A percentile compares a stretch with the other conserved stretches of the same genome.
These are phyloP conservation scores for Pollimyrus isidori DNA, from an alignment of 2,113 vertebrate species.

Conservation along the genomic window DNA sequence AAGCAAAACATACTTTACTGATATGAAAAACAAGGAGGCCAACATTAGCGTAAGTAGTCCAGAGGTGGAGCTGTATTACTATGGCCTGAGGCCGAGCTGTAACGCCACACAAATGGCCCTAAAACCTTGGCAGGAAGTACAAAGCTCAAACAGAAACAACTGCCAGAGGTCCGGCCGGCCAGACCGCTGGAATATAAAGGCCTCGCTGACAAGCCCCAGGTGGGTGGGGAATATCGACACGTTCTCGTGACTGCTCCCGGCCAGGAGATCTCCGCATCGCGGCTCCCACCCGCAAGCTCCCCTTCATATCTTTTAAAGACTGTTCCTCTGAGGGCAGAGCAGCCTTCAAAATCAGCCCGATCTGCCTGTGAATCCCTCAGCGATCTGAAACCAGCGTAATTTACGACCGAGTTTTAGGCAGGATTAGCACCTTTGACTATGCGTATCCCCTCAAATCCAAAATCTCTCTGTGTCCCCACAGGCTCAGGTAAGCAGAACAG, in stretches of 20 bases:
- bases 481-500: not conserved
- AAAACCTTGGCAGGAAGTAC: not conserved
- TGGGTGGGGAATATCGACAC: not conserved
- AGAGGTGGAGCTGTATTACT: not conserved
- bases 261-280: not conserved
- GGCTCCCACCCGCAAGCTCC: not conserved
- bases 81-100: not conserved
- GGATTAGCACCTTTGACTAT: not conserved
- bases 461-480: not conserved
- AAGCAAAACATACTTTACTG: not conserved
- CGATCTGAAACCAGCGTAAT: not conserved
- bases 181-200: not conserved
- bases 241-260: not conserved
- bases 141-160: not conserved
- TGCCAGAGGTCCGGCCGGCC: not conserved
- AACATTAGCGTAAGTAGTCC: not conserved
- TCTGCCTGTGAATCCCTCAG: not conserved
- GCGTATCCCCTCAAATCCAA: not conserved
- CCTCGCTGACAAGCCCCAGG: not conserved
- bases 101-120: not conserved
- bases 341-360: not conserved
- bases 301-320: not conserved
- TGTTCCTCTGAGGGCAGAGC: not conserved
- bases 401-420: not conserved
- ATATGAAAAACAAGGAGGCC: not conserved